phyloP scores from a whole-genome alignment of 2,797 vertebrate species.

The Mus minutoides region DNA sequence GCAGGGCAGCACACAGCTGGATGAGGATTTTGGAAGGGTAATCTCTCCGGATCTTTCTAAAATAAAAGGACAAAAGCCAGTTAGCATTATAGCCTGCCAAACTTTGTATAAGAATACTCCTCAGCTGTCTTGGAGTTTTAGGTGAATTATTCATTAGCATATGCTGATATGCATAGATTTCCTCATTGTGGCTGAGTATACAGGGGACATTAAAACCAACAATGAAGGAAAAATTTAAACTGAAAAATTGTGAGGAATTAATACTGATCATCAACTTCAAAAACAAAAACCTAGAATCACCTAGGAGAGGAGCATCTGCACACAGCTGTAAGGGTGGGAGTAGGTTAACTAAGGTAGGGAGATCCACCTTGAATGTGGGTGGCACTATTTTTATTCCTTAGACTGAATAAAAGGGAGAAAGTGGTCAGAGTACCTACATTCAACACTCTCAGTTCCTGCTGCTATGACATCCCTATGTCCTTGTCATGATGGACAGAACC shows the following conservation, averaged over 20 bases:
- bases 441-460: background rate
- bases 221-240: conserved; percentile 16
- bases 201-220: conserved; percentile 14
- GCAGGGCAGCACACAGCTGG: conserved; percentile 93
- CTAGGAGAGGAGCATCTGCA: background rate
- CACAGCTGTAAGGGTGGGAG: background rate
- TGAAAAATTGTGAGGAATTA: background rate
- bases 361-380: background rate
- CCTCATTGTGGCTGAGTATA: background rate
- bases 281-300: background rate
- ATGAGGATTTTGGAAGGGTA: conserved; percentile 98
- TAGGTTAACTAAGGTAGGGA: background rate
- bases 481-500: background rate
- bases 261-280: background rate
- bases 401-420: background rate
- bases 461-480: background rate
- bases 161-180: conserved; percentile 11
- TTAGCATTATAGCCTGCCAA: conserved; percentile 12
- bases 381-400: background rate
- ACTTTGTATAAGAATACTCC: background rate
- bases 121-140: conserved; percentile 11
- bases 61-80: conserved; percentile 68
- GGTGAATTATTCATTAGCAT: conserved; percentile 48
- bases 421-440: background rate
- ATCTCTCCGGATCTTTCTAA: conserved; percentile 95